Evolutionary conservation across 2,888 invertebrate species (phyloP).

Genomic region (Alviniconcha strummeri): DNA sequence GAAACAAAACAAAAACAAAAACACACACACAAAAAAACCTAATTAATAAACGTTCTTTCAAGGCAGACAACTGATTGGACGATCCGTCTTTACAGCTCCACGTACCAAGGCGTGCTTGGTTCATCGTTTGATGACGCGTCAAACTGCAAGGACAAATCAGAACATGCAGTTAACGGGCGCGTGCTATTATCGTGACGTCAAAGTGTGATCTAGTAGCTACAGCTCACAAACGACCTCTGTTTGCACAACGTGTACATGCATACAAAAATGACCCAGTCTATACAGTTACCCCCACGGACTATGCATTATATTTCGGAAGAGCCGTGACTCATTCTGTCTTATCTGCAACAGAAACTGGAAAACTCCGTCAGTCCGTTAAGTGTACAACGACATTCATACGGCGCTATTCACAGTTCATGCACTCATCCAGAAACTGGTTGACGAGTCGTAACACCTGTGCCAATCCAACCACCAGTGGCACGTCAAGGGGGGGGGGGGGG

Average conservation of each 20-base stretch:
- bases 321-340: too few relatives aligned
- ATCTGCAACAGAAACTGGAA: too few relatives aligned
- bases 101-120: constrained; percentile 15
- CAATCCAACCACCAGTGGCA: background rate
- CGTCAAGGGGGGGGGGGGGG: too few relatives aligned
- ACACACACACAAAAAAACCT: too few relatives aligned
- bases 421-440: background rate
- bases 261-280: background rate
- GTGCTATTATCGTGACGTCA: background rate
- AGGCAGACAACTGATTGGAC: too few relatives aligned
- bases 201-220: background rate
- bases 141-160: background rate
- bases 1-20: too few relatives aligned
- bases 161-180: background rate
- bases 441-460: background rate
- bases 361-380: too few relatives aligned
- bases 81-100: background rate
- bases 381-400: too few relatives aligned
- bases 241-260: too few relatives aligned
- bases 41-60: too few relatives aligned
- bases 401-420: too few relatives aligned
- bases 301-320: background rate
- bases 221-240: too few relatives aligned
- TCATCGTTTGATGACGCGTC: background rate
- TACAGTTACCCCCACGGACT: background rate